Evolutionary conservation across 2,888 invertebrate genomes (phyloP), one percentile per base, ranked within the genome.

Genomic region (Apantesis nais): DNA sequence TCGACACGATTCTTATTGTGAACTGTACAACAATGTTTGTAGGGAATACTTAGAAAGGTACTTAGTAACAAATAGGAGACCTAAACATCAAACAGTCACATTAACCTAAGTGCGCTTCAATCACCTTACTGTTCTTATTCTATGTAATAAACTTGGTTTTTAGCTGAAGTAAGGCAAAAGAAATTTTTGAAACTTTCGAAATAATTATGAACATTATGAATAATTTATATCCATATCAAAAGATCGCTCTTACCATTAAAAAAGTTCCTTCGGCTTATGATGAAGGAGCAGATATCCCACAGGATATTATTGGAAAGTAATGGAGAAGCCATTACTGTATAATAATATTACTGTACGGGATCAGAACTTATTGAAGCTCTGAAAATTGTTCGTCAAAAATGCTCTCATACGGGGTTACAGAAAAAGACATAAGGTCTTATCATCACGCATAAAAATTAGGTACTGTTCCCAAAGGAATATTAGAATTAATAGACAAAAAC

Each of bases 1-100:
- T 68, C 74, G 70, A 22, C 72, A 68, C 68, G 72, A 74, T 68
- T 82, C 74, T 77, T 75, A 78, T 81, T 81, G 78, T 72, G 73
- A 75, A 78, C 73, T 74, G 62, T 37, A 73, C 71, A 71, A 80
- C 78, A 76, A 29, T 73, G 74, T 74, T 68, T 69, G 71, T 52
- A 16, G 9, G 65, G 69, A 76, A 71, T 73, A 60, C 73, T 73
- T 71, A 64, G 60, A 58, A 34, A 19, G 39, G 39, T 65, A 34
- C 52, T 48, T 62, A 58, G 41, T 37, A 31, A 52, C 52, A 52
- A 58, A 64, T 44, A 52, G 11, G 55, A 14, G 29, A 29, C 29
- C 58, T 58, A 7, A n/a, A 16, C 14, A 29, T 29, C 29, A 58
- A 58, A 14, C 16, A 1, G 16, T 7, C 14, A 58, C 14, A 7